Evolutionary conservation across 2,113 vertebrate genomes (phyloP).

Genomic region (Haemorhous mexicanus): DNA sequence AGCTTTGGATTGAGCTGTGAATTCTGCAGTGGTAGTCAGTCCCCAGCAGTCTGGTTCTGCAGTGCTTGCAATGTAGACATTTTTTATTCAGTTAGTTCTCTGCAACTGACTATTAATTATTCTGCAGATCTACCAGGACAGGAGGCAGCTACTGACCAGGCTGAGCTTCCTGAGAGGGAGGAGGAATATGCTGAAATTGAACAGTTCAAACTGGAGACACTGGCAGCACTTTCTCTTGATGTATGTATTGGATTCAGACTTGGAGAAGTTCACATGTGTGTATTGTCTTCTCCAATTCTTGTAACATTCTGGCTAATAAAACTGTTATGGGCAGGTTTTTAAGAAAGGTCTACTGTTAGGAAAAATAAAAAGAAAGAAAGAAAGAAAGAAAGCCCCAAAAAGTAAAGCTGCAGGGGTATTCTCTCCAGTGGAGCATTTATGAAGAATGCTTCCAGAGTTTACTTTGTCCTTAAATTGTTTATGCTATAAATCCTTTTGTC

Average conservation of each 20-base stretch:
- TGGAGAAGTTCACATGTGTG: not conserved
- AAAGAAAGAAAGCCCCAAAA: not conserved
- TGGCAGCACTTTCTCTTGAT: conserved; percentile 49
- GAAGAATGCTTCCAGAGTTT: not conserved
- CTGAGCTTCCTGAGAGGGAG: conserved; percentile 38
- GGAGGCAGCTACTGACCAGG: not conserved
- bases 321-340: not conserved
- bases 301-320: not conserved
- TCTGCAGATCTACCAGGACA: conserved; percentile 8
- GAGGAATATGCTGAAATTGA: conserved; percentile 52
- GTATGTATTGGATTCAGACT: conserved; percentile 49
- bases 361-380: not conserved
- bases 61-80: not conserved
- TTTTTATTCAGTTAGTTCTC: not conserved
- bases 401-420: not conserved
- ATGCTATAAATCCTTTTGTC: not conserved
- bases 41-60: not conserved
- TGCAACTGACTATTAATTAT: not conserved
- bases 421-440: not conserved
- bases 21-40: not conserved
- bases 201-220: conserved; percentile 5
- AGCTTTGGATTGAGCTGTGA: not conserved
- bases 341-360: not conserved
- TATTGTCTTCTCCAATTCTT: not conserved
- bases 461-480: not conserved